Percentiles rank a stretch among this genome's conserved stretches.
These are phyloP conservation scores for Sebastes hopkinsi DNA, from an alignment of 2,797 vertebrate genomes.

Conservation along the genomic window DNA sequence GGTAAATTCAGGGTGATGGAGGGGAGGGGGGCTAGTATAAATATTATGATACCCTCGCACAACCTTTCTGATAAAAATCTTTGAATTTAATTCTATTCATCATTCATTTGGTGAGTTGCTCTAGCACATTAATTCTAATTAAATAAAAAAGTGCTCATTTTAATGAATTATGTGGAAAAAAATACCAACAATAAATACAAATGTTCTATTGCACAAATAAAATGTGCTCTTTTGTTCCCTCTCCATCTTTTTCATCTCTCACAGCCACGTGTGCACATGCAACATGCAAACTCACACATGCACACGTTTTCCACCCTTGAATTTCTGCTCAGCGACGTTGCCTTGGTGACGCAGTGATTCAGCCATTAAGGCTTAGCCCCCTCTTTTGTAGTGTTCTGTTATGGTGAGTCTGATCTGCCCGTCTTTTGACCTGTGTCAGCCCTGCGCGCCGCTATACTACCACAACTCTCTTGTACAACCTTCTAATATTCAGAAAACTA, in stretches of 20 bases:
- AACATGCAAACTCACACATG: conserved; percentile 19
- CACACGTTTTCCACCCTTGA: conserved; percentile 31
- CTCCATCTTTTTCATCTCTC: conserved; percentile 1
- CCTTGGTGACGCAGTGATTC: conserved; percentile 62
- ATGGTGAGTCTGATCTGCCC: conserved; percentile 40
- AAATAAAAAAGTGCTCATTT: not conserved
- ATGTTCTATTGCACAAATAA: not conserved
- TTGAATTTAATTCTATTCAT: not conserved
- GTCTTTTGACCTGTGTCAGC: conserved; percentile 47
- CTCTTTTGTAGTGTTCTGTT: conserved; percentile 60
- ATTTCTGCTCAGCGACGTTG: conserved; percentile 56
- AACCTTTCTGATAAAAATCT: conserved; percentile 14
- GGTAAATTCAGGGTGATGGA: not conserved
- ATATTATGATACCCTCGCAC: conserved; percentile 41
- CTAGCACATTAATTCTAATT: not conserved
- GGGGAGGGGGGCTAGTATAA: conserved; percentile 2
- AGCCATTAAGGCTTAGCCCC: conserved; percentile 48
- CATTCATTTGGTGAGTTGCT: not conserved
- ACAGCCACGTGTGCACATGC: conserved; percentile 1
- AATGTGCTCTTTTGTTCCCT: not conserved
- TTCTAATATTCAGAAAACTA: not conserved
- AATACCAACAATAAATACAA: not conserved
- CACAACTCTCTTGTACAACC: not conserved
- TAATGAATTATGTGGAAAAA: not conserved
- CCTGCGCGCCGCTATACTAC: not conserved